Evolutionary conservation across 2,797 vertebrate genomes (phyloP).

Genomic region (Heterohyrax brucei): DNA sequence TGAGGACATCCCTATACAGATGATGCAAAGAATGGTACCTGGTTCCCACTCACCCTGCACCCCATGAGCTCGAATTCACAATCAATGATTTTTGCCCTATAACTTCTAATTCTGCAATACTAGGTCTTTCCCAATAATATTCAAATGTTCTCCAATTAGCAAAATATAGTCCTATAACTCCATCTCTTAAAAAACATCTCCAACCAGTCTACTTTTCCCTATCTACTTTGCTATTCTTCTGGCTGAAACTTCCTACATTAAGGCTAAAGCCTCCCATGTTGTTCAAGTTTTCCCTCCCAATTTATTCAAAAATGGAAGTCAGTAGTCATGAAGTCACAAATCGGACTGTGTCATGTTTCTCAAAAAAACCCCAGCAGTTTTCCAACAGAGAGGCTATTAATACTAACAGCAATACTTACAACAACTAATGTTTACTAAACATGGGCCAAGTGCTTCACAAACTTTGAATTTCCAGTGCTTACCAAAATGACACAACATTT

Average conservation of each 20-base stretch:
- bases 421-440: not conserved
- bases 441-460: not conserved
- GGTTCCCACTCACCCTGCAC: not conserved
- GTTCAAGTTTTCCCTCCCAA: not conserved
- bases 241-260: not conserved
- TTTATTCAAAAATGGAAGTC: not conserved
- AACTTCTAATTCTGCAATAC: not conserved
- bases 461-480: not conserved
- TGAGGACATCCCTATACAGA: not conserved
- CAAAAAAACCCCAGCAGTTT: not conserved
- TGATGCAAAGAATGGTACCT: rapidly evolving
- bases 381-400: not conserved
- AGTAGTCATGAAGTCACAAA: not conserved
- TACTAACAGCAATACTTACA: not conserved
- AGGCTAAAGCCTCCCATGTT: not conserved
- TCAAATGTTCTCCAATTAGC: not conserved
- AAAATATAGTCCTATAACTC: not conserved
- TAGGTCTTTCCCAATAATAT: not conserved
- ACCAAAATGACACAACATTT: not conserved
- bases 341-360: not conserved
- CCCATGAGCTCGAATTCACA: not conserved
- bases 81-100: not conserved
- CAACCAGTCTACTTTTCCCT: not conserved
- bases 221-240: not conserved
- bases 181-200: not conserved